Conservation (phyloP, 2,888 invertebrate species). For the Agonopterix heracliana region DNA sequence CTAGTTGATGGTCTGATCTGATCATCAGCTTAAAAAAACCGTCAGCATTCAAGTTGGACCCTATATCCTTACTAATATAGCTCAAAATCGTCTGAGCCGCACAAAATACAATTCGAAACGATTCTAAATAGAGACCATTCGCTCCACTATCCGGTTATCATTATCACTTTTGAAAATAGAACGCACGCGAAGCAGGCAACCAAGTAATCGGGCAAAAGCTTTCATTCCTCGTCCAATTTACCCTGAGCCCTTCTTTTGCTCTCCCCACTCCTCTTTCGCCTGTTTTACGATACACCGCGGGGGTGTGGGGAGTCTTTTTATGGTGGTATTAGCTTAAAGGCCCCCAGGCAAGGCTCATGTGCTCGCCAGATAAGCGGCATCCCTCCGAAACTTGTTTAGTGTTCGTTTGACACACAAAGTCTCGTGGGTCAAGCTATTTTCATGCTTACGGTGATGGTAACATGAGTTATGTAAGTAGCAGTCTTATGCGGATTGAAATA, state of each 20-base stretch:
- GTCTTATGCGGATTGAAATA: no score
- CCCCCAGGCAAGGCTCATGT: conserved; percentile 67
- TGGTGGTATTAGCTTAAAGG: conserved; percentile 59
- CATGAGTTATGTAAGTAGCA: no score
- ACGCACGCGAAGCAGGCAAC: conserved; percentile 69
- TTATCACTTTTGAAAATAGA: conserved; percentile 73
- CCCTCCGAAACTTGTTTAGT: conserved; percentile 68
- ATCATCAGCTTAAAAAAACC: no score
- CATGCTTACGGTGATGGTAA: no score
- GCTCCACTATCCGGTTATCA: conserved; percentile 43
- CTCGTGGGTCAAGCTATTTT: no score
- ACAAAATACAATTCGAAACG: background rate
- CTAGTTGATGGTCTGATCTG: no score
- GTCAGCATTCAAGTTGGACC: no score
- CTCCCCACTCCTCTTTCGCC: conserved; percentile 54
- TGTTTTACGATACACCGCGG: conserved; percentile 49
- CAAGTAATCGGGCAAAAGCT: conserved; percentile 72
- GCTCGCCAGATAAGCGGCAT: conserved; percentile 62
- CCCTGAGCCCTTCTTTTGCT: conserved; percentile 47
- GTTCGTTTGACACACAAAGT: no score
- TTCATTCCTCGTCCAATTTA: conserved; percentile 50
- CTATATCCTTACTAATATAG: no score
- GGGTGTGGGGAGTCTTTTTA: conserved; percentile 44
- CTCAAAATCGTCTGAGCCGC: no score
- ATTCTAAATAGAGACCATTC: background rate